Evolutionary conservation across 1,140 invertebrate species (phyloP).

Genomic region (Cydia pomonella): DNA sequence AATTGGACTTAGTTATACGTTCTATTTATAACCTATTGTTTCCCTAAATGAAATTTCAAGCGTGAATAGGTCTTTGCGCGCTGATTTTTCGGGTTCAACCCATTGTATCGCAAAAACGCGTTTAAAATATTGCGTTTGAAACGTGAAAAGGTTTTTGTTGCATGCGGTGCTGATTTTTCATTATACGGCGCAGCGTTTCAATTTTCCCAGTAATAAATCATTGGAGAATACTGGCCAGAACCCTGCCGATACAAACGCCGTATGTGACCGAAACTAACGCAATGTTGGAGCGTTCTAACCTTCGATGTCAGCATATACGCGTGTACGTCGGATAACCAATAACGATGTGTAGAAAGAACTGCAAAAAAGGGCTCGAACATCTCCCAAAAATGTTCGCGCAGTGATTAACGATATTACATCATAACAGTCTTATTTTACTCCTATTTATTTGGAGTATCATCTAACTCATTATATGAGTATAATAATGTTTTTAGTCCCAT

Average conservation of each 20-base stretch:
- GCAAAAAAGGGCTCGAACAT: not conserved
- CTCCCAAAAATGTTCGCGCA: not conserved
- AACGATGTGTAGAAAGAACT: not conserved
- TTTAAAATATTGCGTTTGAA: conserved; percentile 15
- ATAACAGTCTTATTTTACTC: not conserved
- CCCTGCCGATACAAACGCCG: conserved; percentile 25
- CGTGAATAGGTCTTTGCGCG: not conserved
- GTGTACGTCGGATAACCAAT: not conserved
- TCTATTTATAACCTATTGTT: not conserved
- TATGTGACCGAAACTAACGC: not conserved
- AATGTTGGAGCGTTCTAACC: not conserved
- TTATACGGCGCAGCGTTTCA: conserved; percentile 47
- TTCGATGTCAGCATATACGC: not conserved
- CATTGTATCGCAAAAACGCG: conserved; percentile 11
- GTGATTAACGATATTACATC: not conserved
- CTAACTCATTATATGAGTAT: too few relatives aligned
- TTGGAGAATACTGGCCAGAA: conserved; percentile 40
- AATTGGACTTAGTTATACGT: not conserved
- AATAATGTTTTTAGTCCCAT: too few relatives aligned
- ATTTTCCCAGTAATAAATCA: conserved; percentile 50
- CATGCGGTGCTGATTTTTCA: conserved; percentile 46
- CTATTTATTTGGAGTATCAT: too few relatives aligned
- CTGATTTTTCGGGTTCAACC: conserved; percentile 18
- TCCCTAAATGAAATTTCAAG: conserved; percentile 14
- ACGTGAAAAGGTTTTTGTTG: conserved; percentile 40